Percentiles rank a stretch among this genome's conserved stretches.
phyloP scores from a whole-genome alignment of 2,797 vertebrate species.

The Morelia viridis region DNA sequence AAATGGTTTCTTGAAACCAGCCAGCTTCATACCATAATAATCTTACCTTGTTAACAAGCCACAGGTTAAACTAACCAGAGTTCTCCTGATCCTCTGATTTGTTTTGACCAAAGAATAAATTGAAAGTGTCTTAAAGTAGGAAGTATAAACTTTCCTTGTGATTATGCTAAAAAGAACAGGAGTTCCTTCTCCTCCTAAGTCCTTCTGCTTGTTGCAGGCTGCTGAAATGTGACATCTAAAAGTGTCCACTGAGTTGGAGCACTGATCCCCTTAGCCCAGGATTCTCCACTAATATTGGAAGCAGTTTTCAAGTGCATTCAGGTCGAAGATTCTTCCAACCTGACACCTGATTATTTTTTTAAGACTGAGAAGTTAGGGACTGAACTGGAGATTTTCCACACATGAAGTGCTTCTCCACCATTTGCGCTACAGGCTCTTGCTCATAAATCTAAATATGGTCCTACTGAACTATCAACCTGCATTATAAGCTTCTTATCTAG shows the following conservation, averaged over 20 bases:
- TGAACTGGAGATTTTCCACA: not conserved
- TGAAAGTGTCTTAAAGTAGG: not conserved
- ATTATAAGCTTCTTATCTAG: too few relatives aligned
- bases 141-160: not conserved
- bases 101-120: too few relatives aligned
- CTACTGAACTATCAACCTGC: not conserved
- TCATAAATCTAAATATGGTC: not conserved
- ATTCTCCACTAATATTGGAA: too few relatives aligned
- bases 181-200: too few relatives aligned
- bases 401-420: not conserved
- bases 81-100: too few relatives aligned
- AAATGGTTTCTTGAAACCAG: too few relatives aligned
- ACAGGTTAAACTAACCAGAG: too few relatives aligned
- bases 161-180: not conserved
- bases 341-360: not conserved
- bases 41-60: too few relatives aligned
- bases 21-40: too few relatives aligned
- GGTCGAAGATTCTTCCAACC: not conserved
- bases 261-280: not conserved
- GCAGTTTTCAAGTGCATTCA: not conserved
- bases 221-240: not conserved
- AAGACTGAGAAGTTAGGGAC: not conserved
- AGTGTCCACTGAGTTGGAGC: not conserved
- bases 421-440: not conserved
- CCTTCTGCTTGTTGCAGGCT: not conserved